Percentiles rank a stretch among this genome's conserved stretches.
Evolutionary conservation across 2,113 vertebrate species (phyloP).

Genomic region (Gasterosteus nipponicus): DNA sequence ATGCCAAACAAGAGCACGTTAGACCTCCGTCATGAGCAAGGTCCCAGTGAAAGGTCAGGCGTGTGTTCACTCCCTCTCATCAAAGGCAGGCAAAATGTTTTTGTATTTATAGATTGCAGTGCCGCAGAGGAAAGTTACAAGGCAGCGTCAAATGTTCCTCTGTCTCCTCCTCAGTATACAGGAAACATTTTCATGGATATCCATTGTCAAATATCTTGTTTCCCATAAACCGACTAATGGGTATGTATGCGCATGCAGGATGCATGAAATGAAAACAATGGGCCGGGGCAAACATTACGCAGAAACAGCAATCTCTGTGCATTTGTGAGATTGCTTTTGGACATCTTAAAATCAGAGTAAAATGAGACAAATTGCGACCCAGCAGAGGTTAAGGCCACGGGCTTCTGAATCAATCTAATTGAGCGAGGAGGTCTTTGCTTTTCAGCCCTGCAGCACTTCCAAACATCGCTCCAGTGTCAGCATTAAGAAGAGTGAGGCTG

Average conservation of each 20-base stretch:
- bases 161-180: background rate
- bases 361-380: constrained; percentile 65
- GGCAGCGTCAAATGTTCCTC: background rate
- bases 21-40: background rate
- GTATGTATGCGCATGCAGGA: background rate
- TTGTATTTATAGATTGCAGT: background rate
- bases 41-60: background rate
- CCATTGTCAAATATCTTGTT: constrained; percentile 11
- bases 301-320: constrained; percentile 19
- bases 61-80: background rate
- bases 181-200: background rate
- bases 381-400: constrained; percentile 58
- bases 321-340: constrained; percentile 53
- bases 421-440: constrained; percentile 65
- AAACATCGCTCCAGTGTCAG: constrained; percentile 58
- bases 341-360: constrained; percentile 53
- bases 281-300: constrained; percentile 7
- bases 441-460: constrained; percentile 56
- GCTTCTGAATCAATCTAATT: constrained; percentile 72
- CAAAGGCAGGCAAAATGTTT: background rate
- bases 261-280: constrained; percentile 7
- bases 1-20: background rate
- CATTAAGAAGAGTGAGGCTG: constrained; percentile 70
- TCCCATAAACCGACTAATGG: constrained; percentile 29
- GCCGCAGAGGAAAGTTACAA: background rate